Percentiles rank a stretch among this genome's conserved stretches.
phyloP scores from a whole-genome alignment of 2,113 vertebrate species.

The Nothobranchius kuhntae region DNA sequence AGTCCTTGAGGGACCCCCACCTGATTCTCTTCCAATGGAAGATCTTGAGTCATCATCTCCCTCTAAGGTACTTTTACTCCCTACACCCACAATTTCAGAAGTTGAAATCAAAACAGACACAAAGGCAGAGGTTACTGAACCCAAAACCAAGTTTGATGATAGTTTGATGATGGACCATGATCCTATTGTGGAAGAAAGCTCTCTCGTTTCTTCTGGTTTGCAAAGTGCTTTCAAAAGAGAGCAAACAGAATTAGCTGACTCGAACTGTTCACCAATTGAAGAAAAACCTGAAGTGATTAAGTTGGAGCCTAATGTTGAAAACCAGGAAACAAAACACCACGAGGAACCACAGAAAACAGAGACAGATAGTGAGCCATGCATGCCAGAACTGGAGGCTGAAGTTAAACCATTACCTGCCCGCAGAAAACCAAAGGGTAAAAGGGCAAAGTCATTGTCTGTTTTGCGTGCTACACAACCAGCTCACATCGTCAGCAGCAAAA shows the following conservation, averaged over 20 bases:
- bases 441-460: slow-evolving; percentile 81
- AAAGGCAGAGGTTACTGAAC: slow-evolving; percentile 68
- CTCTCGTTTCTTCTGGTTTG: slow-evolving; percentile 82
- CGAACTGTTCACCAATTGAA: slow-evolving; percentile 67
- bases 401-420: slow-evolving; percentile 82
- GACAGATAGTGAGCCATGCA: slow-evolving; percentile 67
- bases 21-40: slow-evolving; percentile 60
- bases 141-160: slow-evolving; percentile 62
- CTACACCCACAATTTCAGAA: slow-evolving; percentile 38
- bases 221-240: slow-evolving; percentile 75
- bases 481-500: slow-evolving; percentile 74
- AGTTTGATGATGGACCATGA: slow-evolving; percentile 62
- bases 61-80: slow-evolving; percentile 23
- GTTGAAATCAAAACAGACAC: slow-evolving; percentile 53
- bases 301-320: slow-evolving; percentile 67
- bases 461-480: slow-evolving; percentile 70
- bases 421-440: slow-evolving; percentile 90
- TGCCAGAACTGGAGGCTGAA: slow-evolving; percentile 79
- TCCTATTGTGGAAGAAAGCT: slow-evolving; percentile 82
- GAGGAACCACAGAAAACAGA: slow-evolving; percentile 75
- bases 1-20: slow-evolving; percentile 36
- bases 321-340: slow-evolving; percentile 52
- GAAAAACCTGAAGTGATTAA: slow-evolving; percentile 77
- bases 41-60: slow-evolving; percentile 66
- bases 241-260: slow-evolving; percentile 49